Conservation (phyloP, 2,113 vertebrate genomes). For the Aptenodytes patagonicus region DNA sequence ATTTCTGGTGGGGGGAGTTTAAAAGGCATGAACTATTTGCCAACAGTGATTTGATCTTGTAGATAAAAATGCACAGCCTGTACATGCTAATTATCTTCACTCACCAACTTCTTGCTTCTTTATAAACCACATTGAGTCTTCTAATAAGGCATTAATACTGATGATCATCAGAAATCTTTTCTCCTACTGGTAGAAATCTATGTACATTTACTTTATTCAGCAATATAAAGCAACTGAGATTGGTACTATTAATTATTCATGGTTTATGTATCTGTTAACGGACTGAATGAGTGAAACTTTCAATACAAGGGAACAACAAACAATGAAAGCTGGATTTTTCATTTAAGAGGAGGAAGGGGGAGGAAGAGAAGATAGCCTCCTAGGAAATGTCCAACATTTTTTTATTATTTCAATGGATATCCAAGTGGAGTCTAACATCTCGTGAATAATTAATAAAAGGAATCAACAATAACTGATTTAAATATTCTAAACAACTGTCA, state of each 20-base stretch:
- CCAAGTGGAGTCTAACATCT: not conserved
- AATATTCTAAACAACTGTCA: not conserved
- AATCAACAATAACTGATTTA: not conserved
- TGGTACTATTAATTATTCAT: not conserved
- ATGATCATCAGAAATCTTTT: not conserved
- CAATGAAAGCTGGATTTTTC: not conserved
- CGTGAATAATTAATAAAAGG: not conserved
- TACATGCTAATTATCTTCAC: not conserved
- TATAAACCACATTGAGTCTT: not conserved
- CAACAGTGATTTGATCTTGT: not conserved
- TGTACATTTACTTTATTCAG: not conserved
- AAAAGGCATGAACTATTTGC: not conserved
- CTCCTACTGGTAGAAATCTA: not conserved
- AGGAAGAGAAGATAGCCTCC: not conserved
- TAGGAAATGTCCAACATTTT: not conserved
- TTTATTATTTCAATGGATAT: not conserved
- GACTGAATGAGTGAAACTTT: not conserved
- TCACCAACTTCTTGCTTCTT: not conserved
- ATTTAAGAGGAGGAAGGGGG: not conserved
- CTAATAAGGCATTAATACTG: not conserved
- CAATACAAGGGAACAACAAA: not conserved
- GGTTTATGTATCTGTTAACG: not conserved
- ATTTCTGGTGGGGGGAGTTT: not conserved
- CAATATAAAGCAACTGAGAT: not conserved
- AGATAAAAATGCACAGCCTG: not conserved